These are phyloP conservation scores for Butorides virescens DNA, from an alignment of 2,113 vertebrate genomes.

Conservation along the genomic window DNA sequence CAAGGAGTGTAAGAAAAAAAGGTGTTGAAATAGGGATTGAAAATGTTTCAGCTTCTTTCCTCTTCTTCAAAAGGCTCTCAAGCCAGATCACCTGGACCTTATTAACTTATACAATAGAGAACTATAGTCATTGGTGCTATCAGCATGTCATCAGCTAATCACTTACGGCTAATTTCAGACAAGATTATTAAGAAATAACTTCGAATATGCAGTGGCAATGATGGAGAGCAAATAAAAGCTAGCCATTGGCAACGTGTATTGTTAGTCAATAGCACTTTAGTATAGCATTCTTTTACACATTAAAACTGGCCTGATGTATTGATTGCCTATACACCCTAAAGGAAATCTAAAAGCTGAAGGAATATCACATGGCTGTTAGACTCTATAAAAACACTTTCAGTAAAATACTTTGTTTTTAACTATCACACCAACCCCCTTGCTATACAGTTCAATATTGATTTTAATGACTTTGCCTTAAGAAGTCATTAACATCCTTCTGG, in stretches of 20 bases:
- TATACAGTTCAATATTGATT: background rate
- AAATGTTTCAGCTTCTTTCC: background rate
- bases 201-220: background rate
- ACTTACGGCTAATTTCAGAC: background rate
- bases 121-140: background rate
- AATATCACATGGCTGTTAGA: background rate
- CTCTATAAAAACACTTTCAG: background rate
- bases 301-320: background rate
- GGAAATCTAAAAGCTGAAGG: background rate
- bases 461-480: background rate
- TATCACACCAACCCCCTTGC: background rate
- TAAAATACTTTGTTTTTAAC: background rate
- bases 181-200: background rate
- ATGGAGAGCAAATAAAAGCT: background rate
- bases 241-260: background rate
- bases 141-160: background rate
- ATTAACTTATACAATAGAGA: background rate
- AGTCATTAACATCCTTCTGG: background rate
- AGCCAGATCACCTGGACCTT: background rate
- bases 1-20: background rate
- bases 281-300: background rate
- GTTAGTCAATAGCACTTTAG: background rate
- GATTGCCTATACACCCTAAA: background rate
- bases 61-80: background rate
- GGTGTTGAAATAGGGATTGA: background rate